phyloP scores from a whole-genome alignment of 2,797 vertebrate genomes.

The Decapterus maruadsi region DNA sequence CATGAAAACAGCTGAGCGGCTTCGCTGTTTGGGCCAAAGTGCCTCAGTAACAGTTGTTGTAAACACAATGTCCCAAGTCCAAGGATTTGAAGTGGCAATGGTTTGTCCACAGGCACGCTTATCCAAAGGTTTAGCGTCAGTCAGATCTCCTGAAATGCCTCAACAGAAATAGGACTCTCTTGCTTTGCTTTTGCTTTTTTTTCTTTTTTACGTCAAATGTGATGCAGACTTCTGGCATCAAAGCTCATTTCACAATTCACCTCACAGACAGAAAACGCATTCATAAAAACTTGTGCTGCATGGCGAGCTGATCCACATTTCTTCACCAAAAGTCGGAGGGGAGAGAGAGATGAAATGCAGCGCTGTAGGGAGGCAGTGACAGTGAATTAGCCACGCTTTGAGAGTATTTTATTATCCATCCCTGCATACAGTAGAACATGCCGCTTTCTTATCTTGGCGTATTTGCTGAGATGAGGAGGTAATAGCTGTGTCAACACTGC shows the following conservation, averaged over 20 bases:
- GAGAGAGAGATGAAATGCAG: slow-evolving; percentile 7
- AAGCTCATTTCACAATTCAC: slow-evolving; percentile 15
- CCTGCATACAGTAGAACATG: slow-evolving; percentile 32
- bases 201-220: background rate
- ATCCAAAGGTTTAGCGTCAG: slow-evolving; percentile 1
- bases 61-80: slow-evolving; percentile 10
- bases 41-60: background rate
- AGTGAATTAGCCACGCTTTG: slow-evolving; percentile 38
- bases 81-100: background rate
- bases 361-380: slow-evolving; percentile 9
- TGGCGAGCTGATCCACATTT: slow-evolving; percentile 24
- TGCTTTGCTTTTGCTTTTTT: background rate
- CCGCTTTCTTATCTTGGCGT: slow-evolving; percentile 56
- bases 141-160: background rate
- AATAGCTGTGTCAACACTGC: slow-evolving; percentile 78
- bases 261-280: slow-evolving; percentile 1
- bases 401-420: slow-evolving; percentile 48
- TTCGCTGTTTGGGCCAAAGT: slow-evolving; percentile 8
- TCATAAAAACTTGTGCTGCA: background rate
- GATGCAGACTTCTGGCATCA: slow-evolving; percentile 8
- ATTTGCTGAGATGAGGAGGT: slow-evolving; percentile 65
- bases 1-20: slow-evolving; percentile 9
- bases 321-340: slow-evolving; percentile 7
- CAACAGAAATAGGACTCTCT: background rate
- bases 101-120: background rate